A percentile compares a stretch with the other conserved stretches of the same genome.
These are phyloP conservation scores for Hemicordylus capensis DNA, from an alignment of 2,113 vertebrate species.

Conservation along the genomic window DNA sequence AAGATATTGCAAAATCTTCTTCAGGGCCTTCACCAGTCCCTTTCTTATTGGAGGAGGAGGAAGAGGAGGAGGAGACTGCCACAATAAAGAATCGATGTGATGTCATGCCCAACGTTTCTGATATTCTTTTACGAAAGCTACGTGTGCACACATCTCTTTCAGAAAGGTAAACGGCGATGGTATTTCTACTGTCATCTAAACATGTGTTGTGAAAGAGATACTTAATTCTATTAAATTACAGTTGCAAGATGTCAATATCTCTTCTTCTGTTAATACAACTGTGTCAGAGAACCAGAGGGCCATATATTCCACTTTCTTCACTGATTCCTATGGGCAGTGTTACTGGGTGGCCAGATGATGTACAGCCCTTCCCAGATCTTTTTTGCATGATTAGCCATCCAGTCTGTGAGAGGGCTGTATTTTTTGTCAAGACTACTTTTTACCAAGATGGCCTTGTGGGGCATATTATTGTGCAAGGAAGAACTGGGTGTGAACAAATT, in stretches of 20 bases:
- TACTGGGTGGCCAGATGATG: no score
- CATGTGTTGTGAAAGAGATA: background rate
- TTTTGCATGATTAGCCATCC: no score
- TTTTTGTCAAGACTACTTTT: no score
- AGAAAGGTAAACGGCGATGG: slow-evolving; percentile 82
- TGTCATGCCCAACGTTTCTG: slow-evolving; percentile 94
- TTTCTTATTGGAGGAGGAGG: slow-evolving; percentile 46
- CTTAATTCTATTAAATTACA: background rate
- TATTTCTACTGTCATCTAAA: background rate
- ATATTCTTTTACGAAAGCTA: slow-evolving; percentile 91
- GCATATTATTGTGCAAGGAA: no score
- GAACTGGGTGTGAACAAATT: no score
- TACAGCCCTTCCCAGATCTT: no score
- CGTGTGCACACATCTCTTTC: slow-evolving; percentile 88
- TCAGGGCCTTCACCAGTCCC: slow-evolving; percentile 78
- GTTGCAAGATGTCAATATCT: background rate
- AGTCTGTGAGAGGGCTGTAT: no score
- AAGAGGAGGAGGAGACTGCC: slow-evolving; percentile 62
- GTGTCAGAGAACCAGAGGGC: background rate
- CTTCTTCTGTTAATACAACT: background rate
- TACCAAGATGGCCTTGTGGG: no score
- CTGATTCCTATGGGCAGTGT: no score
- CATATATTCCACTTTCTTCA: no score
- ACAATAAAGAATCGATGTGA: slow-evolving; percentile 84
- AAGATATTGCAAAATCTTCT: slow-evolving; percentile 29